Conservation (phyloP, 1,140 invertebrate genomes). For the Anadara kagoshimensis region DNA sequence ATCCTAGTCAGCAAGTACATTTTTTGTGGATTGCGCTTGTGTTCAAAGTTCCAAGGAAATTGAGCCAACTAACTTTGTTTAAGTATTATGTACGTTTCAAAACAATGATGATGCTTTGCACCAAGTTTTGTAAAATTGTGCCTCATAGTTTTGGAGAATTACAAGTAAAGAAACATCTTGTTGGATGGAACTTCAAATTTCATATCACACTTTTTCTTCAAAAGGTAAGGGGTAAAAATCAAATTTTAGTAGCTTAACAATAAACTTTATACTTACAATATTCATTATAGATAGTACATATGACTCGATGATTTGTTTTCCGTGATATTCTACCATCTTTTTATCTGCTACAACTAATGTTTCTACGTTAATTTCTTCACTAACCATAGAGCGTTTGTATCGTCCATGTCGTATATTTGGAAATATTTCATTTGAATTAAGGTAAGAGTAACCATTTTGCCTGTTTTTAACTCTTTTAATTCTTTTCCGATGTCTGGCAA, state of each 20-base stretch:
- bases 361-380: constrained; percentile 84
- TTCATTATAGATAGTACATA: constrained; percentile 95
- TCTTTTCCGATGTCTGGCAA: neutral
- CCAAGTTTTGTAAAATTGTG: too few relatives aligned
- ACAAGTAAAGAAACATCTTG: too few relatives aligned
- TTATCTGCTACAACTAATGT: constrained; percentile 90
- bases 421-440: neutral
- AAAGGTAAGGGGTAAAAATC: too few relatives aligned
- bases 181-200: too few relatives aligned
- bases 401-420: constrained; percentile 12
- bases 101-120: too few relatives aligned
- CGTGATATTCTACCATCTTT: constrained; percentile 86
- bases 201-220: too few relatives aligned
- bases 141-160: too few relatives aligned
- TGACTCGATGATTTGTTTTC: constrained; percentile 76
- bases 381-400: constrained; percentile 52
- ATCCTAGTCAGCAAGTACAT: too few relatives aligned
- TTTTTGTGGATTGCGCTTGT: too few relatives aligned
- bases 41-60: too few relatives aligned
- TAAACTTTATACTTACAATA: constrained; percentile 79
- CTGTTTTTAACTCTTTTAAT: neutral
- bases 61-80: too few relatives aligned
- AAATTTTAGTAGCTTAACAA: neutral
- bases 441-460: neutral
- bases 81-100: too few relatives aligned